Base-by-base conservation (phyloP, 2,888 invertebrate genomes). In the Pelosia muscerda region DNA sequence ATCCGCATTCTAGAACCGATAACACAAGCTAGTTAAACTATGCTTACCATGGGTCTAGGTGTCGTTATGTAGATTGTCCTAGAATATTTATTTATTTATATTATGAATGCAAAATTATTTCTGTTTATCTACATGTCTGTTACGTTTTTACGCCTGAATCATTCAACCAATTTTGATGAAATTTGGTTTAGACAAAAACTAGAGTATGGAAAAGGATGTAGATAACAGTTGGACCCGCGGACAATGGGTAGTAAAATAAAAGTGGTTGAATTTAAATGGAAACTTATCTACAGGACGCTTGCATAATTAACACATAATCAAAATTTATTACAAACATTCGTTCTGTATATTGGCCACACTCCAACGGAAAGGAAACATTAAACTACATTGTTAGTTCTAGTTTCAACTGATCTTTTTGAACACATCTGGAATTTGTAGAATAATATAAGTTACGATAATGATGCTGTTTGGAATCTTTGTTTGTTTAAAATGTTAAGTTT, bases 261-360 rank as follows among this genome's bases (percentile, higher is more conserved):
- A 31, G 26, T 31, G 31, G 31, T 54, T 54, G 9, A 28, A 53
- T 23, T 31, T 15, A 22, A 13, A 54, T 34, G 9, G 9, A 53
- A 19, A 54, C 4, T 26, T 62, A 63, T 31, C 9, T 63, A 53
- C 38, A 19, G 57, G 54, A 62, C 23, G 22, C 9, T 28, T 42
- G 22, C 22, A 11, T 15, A 42, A 62, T 62, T 53, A 62, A 62
- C 66, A 66, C 62, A 34, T 62, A 49, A 62, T 66, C 49, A 57
- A 15, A 25, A 26, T 62, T 57, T 54, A 56, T 49, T 53, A 49
- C n/a, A 49, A n/a, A 9, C 57, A 58, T 53, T 31, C 23, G 25
- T 56, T 13, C n/a, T 42, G 9, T 25, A 53, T 53, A 56, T 26
- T 62, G 66, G 62, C 62, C 28, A 10, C 13, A 19, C 5, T 62